Conservation (phyloP, 2,113 vertebrate species). For the Ranitomeya imitator region DNA sequence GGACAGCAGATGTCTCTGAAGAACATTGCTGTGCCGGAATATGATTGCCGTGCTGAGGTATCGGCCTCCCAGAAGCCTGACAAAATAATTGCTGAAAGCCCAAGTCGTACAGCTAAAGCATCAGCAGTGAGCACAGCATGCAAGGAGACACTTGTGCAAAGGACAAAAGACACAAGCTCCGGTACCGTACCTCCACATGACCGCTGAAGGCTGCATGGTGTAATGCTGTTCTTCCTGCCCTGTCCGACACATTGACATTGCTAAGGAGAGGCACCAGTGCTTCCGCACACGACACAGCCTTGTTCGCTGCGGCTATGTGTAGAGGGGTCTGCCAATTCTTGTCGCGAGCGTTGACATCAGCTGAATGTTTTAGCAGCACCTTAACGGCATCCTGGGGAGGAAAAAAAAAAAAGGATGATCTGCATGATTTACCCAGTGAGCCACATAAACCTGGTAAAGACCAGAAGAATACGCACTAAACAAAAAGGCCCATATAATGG, state of each 20-base stretch:
- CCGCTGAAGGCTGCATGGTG: constrained; percentile 98
- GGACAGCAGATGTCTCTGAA: constrained; percentile 37
- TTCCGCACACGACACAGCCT: constrained; percentile 95
- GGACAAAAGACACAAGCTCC: constrained; percentile 19
- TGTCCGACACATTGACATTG: constrained; percentile 95
- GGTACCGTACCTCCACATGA: constrained; percentile 84
- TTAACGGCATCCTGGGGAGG: constrained; percentile 89
- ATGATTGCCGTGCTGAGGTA: constrained; percentile 3
- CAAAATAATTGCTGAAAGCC: constrained; percentile 19
- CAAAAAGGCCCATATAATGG: too few species aligned
- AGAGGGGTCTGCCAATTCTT: constrained; percentile 99
- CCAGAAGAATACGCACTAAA: too few species aligned
- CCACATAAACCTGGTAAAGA: too few species aligned
- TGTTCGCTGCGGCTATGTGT: constrained; percentile 95
- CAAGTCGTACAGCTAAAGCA: background rate
- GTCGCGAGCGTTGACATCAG: constrained; percentile 95
- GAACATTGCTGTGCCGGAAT: constrained; percentile 36
- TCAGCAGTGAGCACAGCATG: background rate
- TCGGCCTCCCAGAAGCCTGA: constrained; percentile 3
- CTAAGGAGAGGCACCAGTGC: constrained; percentile 93
- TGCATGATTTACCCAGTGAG: too few species aligned
- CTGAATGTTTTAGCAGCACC: constrained; percentile 95
- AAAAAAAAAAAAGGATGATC: background rate
- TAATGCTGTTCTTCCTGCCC: constrained; percentile 92
- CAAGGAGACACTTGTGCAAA: accelerated